These are phyloP conservation scores for Agrochola lychnidis DNA, from an alignment of 2,888 invertebrate genomes.

Conservation along the genomic window DNA sequence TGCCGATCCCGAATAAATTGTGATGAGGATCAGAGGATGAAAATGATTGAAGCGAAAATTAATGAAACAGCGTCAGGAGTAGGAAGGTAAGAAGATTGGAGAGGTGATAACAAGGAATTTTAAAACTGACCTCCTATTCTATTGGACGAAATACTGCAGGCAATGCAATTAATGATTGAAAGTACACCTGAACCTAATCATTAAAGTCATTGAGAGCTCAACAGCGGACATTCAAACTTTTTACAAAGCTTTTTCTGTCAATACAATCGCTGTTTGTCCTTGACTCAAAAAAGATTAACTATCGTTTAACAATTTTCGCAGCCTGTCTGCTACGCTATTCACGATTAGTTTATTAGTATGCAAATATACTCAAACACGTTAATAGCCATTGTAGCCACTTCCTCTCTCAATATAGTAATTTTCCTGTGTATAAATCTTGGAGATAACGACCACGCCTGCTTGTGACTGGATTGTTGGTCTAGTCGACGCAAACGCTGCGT, in stretches of 20 bases:
- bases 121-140: too few species aligned
- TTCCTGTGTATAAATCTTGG: slow-evolving; percentile 29
- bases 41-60: too few species aligned
- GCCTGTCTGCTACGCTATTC: slow-evolving; percentile 31
- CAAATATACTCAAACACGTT: slow-evolving; percentile 23
- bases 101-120: too few species aligned
- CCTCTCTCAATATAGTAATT: slow-evolving; percentile 40
- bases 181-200: not conserved
- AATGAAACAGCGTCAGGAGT: too few species aligned
- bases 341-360: slow-evolving; percentile 27
- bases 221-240: slow-evolving; percentile 18
- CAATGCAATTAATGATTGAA: too few species aligned
- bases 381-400: slow-evolving; percentile 26
- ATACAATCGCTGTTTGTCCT: slow-evolving; percentile 18
- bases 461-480: not conserved
- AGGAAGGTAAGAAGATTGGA: too few species aligned
- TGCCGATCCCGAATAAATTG: too few species aligned
- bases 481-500: too few species aligned
- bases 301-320: slow-evolving; percentile 29
- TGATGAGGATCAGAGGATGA: too few species aligned
- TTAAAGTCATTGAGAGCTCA: slow-evolving; percentile 4
- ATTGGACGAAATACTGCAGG: too few species aligned
- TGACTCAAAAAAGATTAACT: slow-evolving; percentile 40
- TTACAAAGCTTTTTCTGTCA: slow-evolving; percentile 42
- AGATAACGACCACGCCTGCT: not conserved